Base-by-base conservation (phyloP, 1,140 invertebrate species). In the Delia radicum region DNA sequence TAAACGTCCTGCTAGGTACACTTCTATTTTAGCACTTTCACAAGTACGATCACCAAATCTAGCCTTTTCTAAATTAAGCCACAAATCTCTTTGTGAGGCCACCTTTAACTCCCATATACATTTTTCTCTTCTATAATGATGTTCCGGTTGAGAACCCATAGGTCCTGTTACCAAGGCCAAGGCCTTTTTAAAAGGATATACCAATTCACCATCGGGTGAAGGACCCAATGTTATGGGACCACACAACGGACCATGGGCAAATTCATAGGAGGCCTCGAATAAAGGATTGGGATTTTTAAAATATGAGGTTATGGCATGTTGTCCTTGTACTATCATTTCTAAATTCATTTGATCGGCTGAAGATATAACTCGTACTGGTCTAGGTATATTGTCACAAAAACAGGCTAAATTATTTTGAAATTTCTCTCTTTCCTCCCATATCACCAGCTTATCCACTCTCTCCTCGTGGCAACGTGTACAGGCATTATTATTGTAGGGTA, bases 61-160 rank as follows among this genome's bases (percentile, higher is more conserved):
- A 12, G 95, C 93, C 77, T 94, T 93, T 79, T 96, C 94, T 80
- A 96, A 92, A 81, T 95, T 93, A 1, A 96, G 84, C 92, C 93
- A 95, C 5, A 96, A 89, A 86, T 96, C 94, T 55, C 93, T 87
- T 42, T 95, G 93, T 69, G 90, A 89, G 76, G 93, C 93, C 3
- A 95, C 93, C 75, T 91, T 90, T 28, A 96, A 87, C 81, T 96
- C 94, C 94, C 94, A 96, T 73, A 96, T 94, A 82, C 94, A 96
- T 79, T 94, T 93, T 69, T 95, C 93, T 1, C 90, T 89, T 74
- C 93, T 91, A 55, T 85, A 85, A 26, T 85, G 82, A 72, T 85
- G 83, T 67, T 85, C 83, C 0, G 84, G 84, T 21, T 81, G 80
- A 0, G 81, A 80, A 0, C 81, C 82, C 82, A 84, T 85, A 7